Evolutionary conservation across 2,888 invertebrate genomes (phyloP).

Genomic region (Oasisia sp.): DNA sequence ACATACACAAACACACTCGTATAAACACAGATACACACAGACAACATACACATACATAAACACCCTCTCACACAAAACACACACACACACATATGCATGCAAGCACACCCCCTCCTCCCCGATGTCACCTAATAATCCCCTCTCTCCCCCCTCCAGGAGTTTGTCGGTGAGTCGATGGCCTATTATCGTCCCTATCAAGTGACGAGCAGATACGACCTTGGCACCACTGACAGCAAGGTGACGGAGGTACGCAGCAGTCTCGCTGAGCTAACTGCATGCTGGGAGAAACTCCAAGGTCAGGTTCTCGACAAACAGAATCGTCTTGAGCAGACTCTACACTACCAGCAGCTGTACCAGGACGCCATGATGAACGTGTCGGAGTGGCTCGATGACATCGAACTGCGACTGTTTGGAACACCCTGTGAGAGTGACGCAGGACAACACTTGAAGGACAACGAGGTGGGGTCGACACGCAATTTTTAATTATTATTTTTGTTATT

Average conservation of each 20-base stretch:
- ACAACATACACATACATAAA: too few relatives aligned
- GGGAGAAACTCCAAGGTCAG: constrained; percentile 37
- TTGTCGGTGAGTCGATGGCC: constrained; percentile 28
- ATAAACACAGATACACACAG: too few relatives aligned
- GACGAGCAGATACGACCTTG: constrained; percentile 14
- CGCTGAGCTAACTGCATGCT: constrained; percentile 35
- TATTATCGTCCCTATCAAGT: neutral
- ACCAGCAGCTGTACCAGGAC: constrained; percentile 59
- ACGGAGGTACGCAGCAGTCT: constrained; percentile 42
- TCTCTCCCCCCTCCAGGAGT: constrained; percentile 25
- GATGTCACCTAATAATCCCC: too few relatives aligned
- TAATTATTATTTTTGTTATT: too few relatives aligned
- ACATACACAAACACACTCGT: neutral
- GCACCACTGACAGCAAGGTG: neutral
- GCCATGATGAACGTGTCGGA: constrained; percentile 53
- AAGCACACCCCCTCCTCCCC: neutral
- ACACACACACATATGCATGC: neutral
- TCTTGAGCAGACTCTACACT: constrained; percentile 50
- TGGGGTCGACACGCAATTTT: constrained; percentile 34
- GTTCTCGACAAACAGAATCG: constrained; percentile 36
- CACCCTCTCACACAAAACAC: too few relatives aligned
- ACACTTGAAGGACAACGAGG: constrained; percentile 58
- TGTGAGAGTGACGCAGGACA: constrained; percentile 47
- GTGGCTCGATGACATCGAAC: constrained; percentile 59
- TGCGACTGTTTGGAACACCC: constrained; percentile 48